These are phyloP conservation scores for Thalpophila matura DNA, from an alignment of 2,888 invertebrate species.

Conservation along the genomic window DNA sequence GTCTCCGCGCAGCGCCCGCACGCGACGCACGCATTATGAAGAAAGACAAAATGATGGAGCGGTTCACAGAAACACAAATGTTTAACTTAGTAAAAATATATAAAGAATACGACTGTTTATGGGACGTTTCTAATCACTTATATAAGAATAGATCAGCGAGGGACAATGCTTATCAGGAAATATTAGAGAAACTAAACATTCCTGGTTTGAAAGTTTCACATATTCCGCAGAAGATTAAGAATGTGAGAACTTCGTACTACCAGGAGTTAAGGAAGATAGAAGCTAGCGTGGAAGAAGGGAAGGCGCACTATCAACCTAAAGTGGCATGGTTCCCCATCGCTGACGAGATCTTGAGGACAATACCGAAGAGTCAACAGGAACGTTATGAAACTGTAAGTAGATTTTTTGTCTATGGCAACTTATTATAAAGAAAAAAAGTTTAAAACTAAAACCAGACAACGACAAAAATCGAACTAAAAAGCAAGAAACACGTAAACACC, in stretches of 20 bases:
- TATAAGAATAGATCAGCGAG: slow-evolving; percentile 24
- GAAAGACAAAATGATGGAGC: slow-evolving; percentile 14
- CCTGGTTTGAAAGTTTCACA: slow-evolving; percentile 7
- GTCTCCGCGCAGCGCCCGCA: background rate
- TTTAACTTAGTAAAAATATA: slow-evolving; percentile 17
- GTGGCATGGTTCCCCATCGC: slow-evolving; percentile 30
- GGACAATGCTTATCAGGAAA: slow-evolving; percentile 24
- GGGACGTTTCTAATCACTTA: slow-evolving; percentile 10
- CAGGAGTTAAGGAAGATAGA: slow-evolving; percentile 33
- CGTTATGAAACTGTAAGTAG: slow-evolving; percentile 28
- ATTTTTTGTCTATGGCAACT: too few species aligned
- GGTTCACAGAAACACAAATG: slow-evolving; percentile 27
- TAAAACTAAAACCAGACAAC: too few species aligned
- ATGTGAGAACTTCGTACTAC: slow-evolving; percentile 29
- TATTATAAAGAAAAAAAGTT: too few species aligned
- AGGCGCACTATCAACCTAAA: slow-evolving; percentile 19
- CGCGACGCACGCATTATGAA: slow-evolving; percentile 15
- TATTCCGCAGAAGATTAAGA: slow-evolving; percentile 46
- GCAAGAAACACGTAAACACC: too few species aligned
- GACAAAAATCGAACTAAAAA: too few species aligned
- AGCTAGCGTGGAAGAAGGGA: slow-evolving; percentile 13
- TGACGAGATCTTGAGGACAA: slow-evolving; percentile 11
- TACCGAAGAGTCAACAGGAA: background rate
- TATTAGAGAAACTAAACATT: slow-evolving; percentile 15
- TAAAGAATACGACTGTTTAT: slow-evolving; percentile 28